Evolutionary conservation across 2,888 invertebrate species (phyloP).

Genomic region (Chorisops tibialis): DNA sequence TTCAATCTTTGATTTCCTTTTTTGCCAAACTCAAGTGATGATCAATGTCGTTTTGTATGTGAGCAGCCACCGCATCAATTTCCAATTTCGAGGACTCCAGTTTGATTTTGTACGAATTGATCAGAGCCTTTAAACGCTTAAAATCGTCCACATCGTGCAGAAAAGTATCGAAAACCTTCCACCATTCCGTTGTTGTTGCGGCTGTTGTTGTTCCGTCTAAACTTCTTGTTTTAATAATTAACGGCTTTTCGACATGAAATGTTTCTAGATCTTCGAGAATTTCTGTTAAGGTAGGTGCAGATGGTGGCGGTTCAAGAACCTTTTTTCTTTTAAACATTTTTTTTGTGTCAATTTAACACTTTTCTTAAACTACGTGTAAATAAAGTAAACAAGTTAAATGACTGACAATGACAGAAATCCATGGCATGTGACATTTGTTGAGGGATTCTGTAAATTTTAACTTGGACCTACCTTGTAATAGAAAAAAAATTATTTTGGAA

Average conservation of each 20-base stretch:
- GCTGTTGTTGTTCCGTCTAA: conserved; percentile 12
- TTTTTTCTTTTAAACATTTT: conserved; percentile 38
- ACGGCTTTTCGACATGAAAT: conserved; percentile 40
- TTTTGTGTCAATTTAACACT: neutral
- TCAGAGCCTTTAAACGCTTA: conserved; percentile 39
- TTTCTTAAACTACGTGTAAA: neutral
- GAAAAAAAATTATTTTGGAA: too few relatives aligned
- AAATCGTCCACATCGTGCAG: conserved; percentile 44
- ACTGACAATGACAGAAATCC: too few relatives aligned
- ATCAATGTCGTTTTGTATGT: conserved; percentile 41
- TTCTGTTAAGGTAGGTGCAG: conserved; percentile 43
- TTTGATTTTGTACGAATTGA: conserved; percentile 41
- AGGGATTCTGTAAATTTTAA: too few relatives aligned
- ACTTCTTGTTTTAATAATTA: conserved; percentile 26
- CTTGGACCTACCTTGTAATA: too few relatives aligned
- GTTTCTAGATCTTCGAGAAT: conserved; percentile 47
- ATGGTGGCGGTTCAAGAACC: conserved; percentile 39
- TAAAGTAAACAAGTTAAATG: too few relatives aligned
- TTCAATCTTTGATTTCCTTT: conserved; percentile 15
- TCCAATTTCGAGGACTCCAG: conserved; percentile 41
- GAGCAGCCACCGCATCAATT: conserved; percentile 41
- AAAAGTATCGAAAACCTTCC: conserved; percentile 47
- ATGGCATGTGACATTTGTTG: too few relatives aligned
- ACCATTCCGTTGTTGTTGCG: conserved; percentile 41
- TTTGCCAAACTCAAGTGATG: conserved; percentile 3